Percentiles rank a stretch among this genome's conserved stretches.
Evolutionary conservation across 2,797 vertebrate genomes (phyloP).

Genomic region (Chiroxiphia lanceolata): DNA sequence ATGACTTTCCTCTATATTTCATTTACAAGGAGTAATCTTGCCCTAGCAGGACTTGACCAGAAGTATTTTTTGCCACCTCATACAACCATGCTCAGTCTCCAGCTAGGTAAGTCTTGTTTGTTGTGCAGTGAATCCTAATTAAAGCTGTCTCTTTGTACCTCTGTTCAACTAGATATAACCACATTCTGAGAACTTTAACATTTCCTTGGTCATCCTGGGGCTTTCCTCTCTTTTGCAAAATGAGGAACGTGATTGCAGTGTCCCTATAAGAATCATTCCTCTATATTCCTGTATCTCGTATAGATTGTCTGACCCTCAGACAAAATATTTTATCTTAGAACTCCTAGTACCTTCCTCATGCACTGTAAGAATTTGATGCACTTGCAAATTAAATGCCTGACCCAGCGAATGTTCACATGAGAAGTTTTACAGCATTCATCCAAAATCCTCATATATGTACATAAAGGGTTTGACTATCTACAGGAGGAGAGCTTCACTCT

Average conservation of each 20-base stretch:
- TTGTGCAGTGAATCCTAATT: neutral
- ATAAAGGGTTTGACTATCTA: neutral
- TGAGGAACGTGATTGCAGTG: neutral
- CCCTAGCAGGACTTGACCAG: neutral
- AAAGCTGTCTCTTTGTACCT: neutral
- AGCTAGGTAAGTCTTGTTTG: neutral
- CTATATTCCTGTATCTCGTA: neutral
- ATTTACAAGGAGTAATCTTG: neutral
- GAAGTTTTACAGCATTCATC: neutral
- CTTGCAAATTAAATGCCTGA: neutral
- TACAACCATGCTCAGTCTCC: neutral
- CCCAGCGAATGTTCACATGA: neutral
- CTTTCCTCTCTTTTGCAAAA: neutral
- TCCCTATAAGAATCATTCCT: neutral
- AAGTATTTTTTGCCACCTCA: neutral
- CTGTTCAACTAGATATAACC: neutral
- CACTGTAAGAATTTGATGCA: neutral
- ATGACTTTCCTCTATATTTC: neutral
- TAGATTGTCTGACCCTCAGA: neutral
- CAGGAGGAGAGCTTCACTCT: neutral
- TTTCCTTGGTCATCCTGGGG: neutral
- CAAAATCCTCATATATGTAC: neutral
- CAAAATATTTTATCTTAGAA: neutral
- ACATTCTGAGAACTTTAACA: neutral
- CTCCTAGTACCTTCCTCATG: neutral